Base-by-base conservation (phyloP, 92 coral and sea anemone species). In the Scolanthus callimorphus region DNA sequence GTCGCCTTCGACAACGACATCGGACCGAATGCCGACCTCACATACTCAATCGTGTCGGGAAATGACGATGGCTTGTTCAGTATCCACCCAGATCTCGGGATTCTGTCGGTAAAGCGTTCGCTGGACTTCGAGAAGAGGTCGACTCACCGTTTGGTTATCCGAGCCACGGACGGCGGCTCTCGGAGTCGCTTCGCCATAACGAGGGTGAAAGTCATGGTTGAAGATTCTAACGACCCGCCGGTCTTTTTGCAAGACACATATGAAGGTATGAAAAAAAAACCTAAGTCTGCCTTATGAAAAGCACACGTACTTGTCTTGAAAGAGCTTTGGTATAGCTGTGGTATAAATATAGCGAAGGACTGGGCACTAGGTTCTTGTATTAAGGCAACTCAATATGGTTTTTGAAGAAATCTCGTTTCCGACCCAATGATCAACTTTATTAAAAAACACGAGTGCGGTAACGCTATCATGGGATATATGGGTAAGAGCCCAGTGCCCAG, bases 161-260 rank as follows among this genome's bases (percentile, higher is more conserved):
- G 77, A 28, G 96, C 96, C 19, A 69, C 75, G 27, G 99, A 94
- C 55, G 72, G 69, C 15, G 99, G 99, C 13, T 29, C 9, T 3
- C 94, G 87, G 21, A 61, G 67, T 1, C 87, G 79, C 11, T 80
- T 63, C 38, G 28, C 85, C 21, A 27, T 47, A 1, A 74, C 84
- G 11, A 74, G 55, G 23, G 96, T 94, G 17, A 55, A 67, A 19
- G 63, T 91, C 34, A 1, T 60, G 19, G 99, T 94, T 11, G 71
- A 67, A 38, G 96, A 88, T 67, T 78, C 85, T 1, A 94, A 94
- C 51, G 99, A 94, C 25, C 80, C 90, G 2, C 99, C 99, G 1
- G 63, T 52, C 24, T 94, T 94, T 69, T 58, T 83, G 10, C 82
- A 76, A 37, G 68, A 59, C 29, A 57, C 73, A 8, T 82, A 82